Base-by-base conservation (phyloP, 2,888 invertebrate species). In the Rugalucina vietnamica region DNA sequence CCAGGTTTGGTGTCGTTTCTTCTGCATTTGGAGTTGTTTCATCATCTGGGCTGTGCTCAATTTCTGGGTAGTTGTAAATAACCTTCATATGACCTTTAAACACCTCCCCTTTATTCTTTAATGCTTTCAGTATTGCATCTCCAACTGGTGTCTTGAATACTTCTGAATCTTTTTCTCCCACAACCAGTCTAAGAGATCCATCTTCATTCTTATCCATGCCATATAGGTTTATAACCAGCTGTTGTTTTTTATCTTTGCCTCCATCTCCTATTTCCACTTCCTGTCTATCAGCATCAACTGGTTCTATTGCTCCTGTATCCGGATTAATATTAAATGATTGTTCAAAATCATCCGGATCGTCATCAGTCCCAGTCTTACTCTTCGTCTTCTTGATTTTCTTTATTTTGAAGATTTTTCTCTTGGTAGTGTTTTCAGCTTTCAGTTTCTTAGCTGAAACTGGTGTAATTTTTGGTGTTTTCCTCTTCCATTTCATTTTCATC, bases 341-440 rank as follows among this genome's bases (percentile, higher is more conserved):
- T n/a, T n/a, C n/a, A n/a, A n/a, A n/a, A n/a, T n/a, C n/a, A n/a
- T n/a, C n/a, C n/a, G n/a, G n/a, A n/a, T n/a, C n/a, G n/a, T n/a
- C n/a, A n/a, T n/a, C n/a, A n/a, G n/a, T n/a, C n/a, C n/a, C n/a
- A n/a, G n/a, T n/a, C n/a, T n/a, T n/a, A n/a, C n/a, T n/a, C n/a
- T n/a, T n/a, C 29, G 24, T 57, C 34, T 65, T 32, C 34, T 24
- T 32, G 29, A 65, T 65, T 65, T 65, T 65, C 65, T 65, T 65
- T 32, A 65, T 65, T 65, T 65, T 65, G 65, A 65, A 65, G 18
- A 65, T 65, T 18, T 65, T 65, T 65, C 65, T 65, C 3, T 21
- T 65, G 12, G 34, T 21, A 65, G 32, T 34, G 18, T 21, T 34
- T 34, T 2, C 21, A 2, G 32, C 34, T n/a, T n/a, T n/a, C n/a